Evolutionary conservation across 1,140 invertebrate genomes (phyloP), one percentile per base, ranked within the genome.

Genomic region (Eurosta solidaginis): DNA sequence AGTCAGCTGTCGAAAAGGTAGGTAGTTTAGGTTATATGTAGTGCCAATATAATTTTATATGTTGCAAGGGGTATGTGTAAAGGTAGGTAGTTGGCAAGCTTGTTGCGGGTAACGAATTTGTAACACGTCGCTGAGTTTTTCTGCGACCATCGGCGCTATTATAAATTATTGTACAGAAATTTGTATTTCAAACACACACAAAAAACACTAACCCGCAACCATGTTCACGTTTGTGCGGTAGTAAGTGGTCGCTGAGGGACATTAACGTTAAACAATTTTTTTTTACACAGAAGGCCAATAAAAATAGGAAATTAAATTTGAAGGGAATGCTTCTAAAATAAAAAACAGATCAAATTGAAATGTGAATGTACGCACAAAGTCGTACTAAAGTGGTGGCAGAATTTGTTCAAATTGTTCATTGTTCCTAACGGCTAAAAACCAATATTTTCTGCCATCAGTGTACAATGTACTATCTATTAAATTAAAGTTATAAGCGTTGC

Each of bases 181-280:
- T n/a, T n/a, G n/a, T n/a, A n/a, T n/a, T n/a, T n/a, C n/a, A 42
- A 40, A 68, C n/a, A 20, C 3, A 68, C 33, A 40, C 14, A 17
- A 1, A 59, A n/a, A 3, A 40, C 17, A 68, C 10, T 17, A 1
- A 40, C 1, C 36, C 22, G 25, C 20, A 68, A 1, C 17, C 12
- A 68, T n/a, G 3, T 52, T 25, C 5, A 9, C 33, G 6, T 59
- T 40, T 68, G 59, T 40, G 17, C 40, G 59, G 14, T 2, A 40
- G 59, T 68, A 33, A 20, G 59, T 40, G 33, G 14, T 17, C 33
- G 59, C 59, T 68, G 27, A 68, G 59, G 59, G 59, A 40, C 59
- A 68, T 68, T 68, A 68, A 68, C 59, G 40, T 68, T 40, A 68
- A n/a, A n/a, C n/a, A n/a, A 68, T 33, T 40, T 68, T 68, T 68